A percentile compares a stretch with the other conserved stretches of the same genome.
Conservation (phyloP, 37 sponge, comb jelly and placozoan genomes). For the Crambe crambe region DNA sequence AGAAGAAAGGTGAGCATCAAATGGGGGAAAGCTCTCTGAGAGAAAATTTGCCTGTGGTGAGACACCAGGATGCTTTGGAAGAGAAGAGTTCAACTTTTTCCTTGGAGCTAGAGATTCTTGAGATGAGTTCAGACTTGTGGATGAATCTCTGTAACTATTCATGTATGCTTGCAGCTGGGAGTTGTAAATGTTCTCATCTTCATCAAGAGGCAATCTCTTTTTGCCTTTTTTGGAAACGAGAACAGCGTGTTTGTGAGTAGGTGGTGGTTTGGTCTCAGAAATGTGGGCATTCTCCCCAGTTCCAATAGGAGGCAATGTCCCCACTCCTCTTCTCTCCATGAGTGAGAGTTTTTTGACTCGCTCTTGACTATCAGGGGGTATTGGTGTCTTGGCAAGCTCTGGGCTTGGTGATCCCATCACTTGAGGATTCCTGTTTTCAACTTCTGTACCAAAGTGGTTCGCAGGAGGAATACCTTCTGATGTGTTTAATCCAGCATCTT, state of each 20-base stretch:
- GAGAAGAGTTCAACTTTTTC: background rate
- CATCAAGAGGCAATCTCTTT: background rate
- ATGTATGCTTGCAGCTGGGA: background rate
- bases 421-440: background rate
- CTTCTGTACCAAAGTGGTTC: background rate
- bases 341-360: background rate
- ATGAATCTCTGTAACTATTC: slow-evolving; percentile 1
- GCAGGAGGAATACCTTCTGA: background rate
- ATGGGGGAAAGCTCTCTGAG: background rate
- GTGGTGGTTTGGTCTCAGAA: background rate
- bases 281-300: background rate
- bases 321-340: background rate
- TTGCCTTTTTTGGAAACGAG: background rate
- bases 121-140: background rate
- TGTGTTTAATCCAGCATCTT: background rate
- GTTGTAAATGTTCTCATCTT: background rate
- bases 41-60: background rate
- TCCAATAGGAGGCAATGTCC: background rate
- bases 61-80: background rate
- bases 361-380: background rate
- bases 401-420: background rate
- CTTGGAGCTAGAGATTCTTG: background rate
- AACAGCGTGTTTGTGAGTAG: background rate
- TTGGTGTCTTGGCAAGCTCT: background rate
- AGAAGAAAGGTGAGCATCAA: background rate